Evolutionary conservation across 2,113 vertebrate genomes (phyloP).

Genomic region (Psammodynastes pulverulentus): DNA sequence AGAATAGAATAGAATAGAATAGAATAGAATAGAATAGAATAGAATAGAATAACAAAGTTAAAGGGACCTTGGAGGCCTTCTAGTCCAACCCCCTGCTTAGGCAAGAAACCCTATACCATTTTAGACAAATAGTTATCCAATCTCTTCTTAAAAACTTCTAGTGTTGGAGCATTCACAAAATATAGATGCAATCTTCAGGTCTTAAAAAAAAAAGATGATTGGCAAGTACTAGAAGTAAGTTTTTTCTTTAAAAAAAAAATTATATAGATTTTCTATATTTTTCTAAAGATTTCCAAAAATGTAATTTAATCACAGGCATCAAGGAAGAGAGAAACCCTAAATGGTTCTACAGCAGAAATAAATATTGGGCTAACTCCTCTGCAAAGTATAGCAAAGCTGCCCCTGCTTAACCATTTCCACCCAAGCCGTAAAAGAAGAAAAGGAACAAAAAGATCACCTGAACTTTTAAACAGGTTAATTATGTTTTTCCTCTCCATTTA

Average conservation of each 20-base stretch:
- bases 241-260: background rate
- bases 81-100: too few species aligned
- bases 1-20: too few species aligned
- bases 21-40: too few species aligned
- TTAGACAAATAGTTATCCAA: too few species aligned
- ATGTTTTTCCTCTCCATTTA: slow-evolving; percentile 66
- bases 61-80: too few species aligned
- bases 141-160: too few species aligned
- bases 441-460: slow-evolving; percentile 49
- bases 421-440: slow-evolving; percentile 60
- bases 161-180: too few species aligned
- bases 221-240: background rate
- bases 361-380: background rate
- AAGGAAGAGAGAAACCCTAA: background rate
- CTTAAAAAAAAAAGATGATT: background rate
- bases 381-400: background rate
- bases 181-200: background rate
- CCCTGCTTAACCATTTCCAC: slow-evolving; percentile 49
- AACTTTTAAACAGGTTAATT: slow-evolving; percentile 60
- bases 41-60: too few species aligned
- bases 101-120: too few species aligned
- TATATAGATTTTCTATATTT: background rate
- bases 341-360: background rate
- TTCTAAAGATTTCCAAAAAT: background rate
- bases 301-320: background rate